Evolutionary conservation across 2,113 vertebrate genomes (phyloP).

Genomic region (Azemiops feae): DNA sequence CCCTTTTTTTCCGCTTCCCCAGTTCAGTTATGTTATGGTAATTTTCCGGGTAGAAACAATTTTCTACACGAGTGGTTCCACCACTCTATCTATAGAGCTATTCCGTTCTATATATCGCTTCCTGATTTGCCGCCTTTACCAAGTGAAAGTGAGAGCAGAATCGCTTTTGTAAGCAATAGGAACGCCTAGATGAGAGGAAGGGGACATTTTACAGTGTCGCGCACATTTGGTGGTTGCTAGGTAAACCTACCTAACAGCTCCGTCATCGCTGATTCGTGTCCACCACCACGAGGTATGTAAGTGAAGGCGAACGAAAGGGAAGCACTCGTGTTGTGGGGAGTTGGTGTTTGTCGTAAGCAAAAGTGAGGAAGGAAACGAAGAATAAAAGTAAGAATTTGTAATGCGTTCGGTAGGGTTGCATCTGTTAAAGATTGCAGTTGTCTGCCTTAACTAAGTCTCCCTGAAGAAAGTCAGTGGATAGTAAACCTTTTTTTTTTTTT

Average conservation of each 20-base stretch:
- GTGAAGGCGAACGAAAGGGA: not conserved
- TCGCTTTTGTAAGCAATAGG: not conserved
- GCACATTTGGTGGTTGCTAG: not conserved
- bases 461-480: not conserved
- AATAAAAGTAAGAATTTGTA: not conserved
- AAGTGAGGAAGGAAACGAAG: too few relatives aligned
- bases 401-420: not conserved
- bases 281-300: not conserved
- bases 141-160: too few relatives aligned
- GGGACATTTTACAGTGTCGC: not conserved
- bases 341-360: not conserved
- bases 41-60: constrained; percentile 12
- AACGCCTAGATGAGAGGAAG: not conserved
- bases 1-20: rapidly evolving
- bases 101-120: not conserved
- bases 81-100: not conserved
- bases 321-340: not conserved
- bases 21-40: not conserved
- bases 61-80: rapidly evolving
- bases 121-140: not conserved
- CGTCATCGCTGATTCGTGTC: rapidly evolving
- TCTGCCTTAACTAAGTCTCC: not conserved
- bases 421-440: not conserved
- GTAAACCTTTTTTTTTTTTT: not conserved
- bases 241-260: rapidly evolving